A percentile compares a stretch with the other conserved stretches of the same genome.
These are phyloP conservation scores for Stichodactyla mertensii DNA, from an alignment of 64 coral and sea anemone genomes.

Conservation along the genomic window DNA sequence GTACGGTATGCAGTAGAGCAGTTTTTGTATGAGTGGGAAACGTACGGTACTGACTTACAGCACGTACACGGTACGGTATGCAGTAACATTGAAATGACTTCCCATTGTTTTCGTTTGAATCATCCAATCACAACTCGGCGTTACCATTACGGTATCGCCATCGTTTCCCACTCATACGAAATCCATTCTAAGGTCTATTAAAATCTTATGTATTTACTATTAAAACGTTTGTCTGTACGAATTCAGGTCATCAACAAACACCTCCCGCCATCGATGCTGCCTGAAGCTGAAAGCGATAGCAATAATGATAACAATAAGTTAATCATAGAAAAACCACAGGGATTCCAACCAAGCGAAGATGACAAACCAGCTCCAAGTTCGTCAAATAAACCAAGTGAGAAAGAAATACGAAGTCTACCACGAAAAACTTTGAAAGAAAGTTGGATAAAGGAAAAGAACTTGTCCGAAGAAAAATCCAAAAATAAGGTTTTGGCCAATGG, in stretches of 20 bases:
- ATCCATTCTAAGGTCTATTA: too few species aligned
- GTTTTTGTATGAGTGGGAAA: too few species aligned
- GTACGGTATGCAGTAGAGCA: too few species aligned
- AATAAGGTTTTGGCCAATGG: neutral
- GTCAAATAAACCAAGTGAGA: neutral
- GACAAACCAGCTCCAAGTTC: neutral
- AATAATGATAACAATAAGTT: neutral
- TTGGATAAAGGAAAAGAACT: constrained; percentile 11
- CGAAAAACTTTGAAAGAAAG: neutral
- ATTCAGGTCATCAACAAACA: constrained; percentile 24
- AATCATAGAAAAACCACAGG: constrained; percentile 1
- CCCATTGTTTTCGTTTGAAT: too few species aligned
- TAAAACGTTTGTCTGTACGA: too few species aligned
- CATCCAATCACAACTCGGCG: too few species aligned
- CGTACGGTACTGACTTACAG: too few species aligned
- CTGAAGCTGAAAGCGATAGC: neutral
- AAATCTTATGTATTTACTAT: too few species aligned
- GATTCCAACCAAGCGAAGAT: neutral
- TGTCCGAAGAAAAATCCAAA: neutral
- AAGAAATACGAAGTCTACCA: constrained; percentile 17
- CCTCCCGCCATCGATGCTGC: neutral
- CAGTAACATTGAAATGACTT: too few species aligned
- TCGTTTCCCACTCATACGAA: too few species aligned
- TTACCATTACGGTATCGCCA: too few species aligned
- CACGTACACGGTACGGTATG: too few species aligned